A percentile compares a stretch with the other conserved stretches of the same genome.
phyloP scores from a whole-genome alignment of 2,797 vertebrate species.

The Tympanoctomys barrerae region DNA sequence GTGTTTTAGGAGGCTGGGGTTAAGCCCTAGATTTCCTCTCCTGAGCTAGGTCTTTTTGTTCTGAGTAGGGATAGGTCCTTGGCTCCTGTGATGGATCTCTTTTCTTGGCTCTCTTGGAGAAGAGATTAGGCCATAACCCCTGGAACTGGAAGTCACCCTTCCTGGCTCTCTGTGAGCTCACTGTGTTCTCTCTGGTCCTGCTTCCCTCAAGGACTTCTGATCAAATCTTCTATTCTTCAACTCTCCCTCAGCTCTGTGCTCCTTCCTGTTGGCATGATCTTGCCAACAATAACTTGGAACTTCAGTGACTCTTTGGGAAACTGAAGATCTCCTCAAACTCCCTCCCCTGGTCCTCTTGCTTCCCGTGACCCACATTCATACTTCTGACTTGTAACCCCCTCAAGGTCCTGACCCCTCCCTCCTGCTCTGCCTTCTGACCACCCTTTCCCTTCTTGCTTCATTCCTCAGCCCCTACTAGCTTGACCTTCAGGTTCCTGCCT shows the following conservation, averaged over 20 bases:
- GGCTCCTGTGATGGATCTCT: not conserved
- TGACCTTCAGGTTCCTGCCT: not conserved
- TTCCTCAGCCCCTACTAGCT: not conserved
- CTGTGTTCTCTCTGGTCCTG: not conserved
- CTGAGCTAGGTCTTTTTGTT: not conserved
- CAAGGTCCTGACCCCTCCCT: not conserved
- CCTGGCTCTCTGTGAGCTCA: not conserved
- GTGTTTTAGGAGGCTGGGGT: too few relatives aligned
- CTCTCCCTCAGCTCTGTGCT: not conserved
- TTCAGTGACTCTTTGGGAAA: not conserved
- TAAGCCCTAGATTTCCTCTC: not conserved
- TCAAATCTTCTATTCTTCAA: not conserved
- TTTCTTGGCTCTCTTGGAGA: not conserved
- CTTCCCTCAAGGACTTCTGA: not conserved
- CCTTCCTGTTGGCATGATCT: not conserved
- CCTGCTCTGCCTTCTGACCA: too few relatives aligned
- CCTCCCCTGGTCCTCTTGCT: not conserved
- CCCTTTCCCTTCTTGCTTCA: not conserved
- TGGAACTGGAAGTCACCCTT: not conserved
- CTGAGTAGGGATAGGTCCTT: not conserved
- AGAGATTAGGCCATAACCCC: not conserved
- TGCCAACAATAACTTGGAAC: not conserved
- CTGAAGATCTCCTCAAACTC: not conserved
- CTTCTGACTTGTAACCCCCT: not conserved
- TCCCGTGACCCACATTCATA: not conserved